phyloP scores from a whole-genome alignment of 2,797 vertebrate genomes.

The Phoxinus dragarum region DNA sequence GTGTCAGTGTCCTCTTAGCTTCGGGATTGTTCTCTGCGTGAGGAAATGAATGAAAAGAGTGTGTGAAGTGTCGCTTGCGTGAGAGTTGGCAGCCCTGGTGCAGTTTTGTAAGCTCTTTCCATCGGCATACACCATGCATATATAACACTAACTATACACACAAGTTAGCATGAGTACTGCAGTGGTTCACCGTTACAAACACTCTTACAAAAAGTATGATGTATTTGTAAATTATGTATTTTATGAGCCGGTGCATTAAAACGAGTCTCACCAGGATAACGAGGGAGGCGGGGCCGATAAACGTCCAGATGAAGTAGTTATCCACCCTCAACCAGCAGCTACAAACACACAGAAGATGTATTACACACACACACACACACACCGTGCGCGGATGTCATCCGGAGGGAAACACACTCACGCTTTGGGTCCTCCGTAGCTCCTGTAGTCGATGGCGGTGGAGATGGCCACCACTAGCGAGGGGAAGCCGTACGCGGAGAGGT shows the following conservation, averaged over 20 bases:
- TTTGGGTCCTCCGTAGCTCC: conserved; percentile 84
- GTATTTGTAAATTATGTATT: not conserved
- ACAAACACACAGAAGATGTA: conserved; percentile 18
- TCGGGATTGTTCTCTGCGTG: too few species aligned
- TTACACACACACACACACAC: conserved; percentile 12
- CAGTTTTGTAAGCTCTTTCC: too few species aligned
- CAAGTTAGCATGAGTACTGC: too few species aligned
- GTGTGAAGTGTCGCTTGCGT: too few species aligned
- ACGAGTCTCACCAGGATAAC: conserved; percentile 84
- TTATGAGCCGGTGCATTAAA: not conserved
- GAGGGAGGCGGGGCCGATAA: conserved; percentile 88
- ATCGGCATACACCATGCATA: too few species aligned
- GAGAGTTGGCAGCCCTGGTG: too few species aligned
- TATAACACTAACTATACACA: not conserved
- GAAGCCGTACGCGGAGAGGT: conserved; percentile 89
- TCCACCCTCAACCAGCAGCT: conserved; percentile 93
- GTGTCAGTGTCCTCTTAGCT: too few species aligned
- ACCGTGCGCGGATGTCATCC: not conserved
- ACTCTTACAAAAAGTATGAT: not conserved
- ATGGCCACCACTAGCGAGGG: conserved; percentile 91
- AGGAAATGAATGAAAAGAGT: too few species aligned
- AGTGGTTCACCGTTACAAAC: not conserved
- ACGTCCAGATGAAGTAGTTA: conserved; percentile 94
- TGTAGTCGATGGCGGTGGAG: conserved; percentile 91
- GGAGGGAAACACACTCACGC: conserved; percentile 71